A percentile compares a stretch with the other conserved stretches of the same genome.
Evolutionary conservation across 2,113 vertebrate genomes (phyloP).

Genomic region (Empidonax traillii): DNA sequence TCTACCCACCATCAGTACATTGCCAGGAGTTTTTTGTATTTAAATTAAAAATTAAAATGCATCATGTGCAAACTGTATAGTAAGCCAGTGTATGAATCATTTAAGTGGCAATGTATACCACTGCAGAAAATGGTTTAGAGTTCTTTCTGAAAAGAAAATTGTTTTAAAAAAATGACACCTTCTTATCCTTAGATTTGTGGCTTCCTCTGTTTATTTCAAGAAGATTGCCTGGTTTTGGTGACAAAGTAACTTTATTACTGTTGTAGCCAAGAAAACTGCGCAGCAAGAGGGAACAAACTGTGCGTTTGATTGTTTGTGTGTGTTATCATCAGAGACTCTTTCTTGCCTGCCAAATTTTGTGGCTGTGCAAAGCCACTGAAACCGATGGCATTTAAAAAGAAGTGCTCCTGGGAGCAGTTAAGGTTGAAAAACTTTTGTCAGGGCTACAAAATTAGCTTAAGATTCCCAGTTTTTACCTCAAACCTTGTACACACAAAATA

Average conservation of each 20-base stretch:
- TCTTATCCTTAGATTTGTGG: not conserved
- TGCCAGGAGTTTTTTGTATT: not conserved
- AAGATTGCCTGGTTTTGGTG: not conserved
- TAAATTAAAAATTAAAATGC: conserved; percentile 34
- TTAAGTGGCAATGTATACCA: not conserved
- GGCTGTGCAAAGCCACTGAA: not conserved
- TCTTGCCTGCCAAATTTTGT: not conserved
- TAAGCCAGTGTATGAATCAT: not conserved
- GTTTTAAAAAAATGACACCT: not conserved
- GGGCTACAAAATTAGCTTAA: not conserved
- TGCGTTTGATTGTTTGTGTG: not conserved
- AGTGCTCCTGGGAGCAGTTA: not conserved
- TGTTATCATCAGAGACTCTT: not conserved
- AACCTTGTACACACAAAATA: not conserved
- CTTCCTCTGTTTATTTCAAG: not conserved
- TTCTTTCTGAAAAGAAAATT: not conserved
- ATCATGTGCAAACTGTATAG: not conserved
- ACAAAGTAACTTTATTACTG: not conserved
- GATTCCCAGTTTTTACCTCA: not conserved
- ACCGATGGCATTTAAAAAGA: not conserved
- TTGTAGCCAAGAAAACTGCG: not conserved
- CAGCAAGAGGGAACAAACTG: not conserved
- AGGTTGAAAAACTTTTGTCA: not conserved
- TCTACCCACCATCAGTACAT: not conserved
- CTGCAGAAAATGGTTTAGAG: not conserved